Base-by-base conservation (phyloP, 64 coral and sea anemone species). In the Cladopsammia gracilis region DNA sequence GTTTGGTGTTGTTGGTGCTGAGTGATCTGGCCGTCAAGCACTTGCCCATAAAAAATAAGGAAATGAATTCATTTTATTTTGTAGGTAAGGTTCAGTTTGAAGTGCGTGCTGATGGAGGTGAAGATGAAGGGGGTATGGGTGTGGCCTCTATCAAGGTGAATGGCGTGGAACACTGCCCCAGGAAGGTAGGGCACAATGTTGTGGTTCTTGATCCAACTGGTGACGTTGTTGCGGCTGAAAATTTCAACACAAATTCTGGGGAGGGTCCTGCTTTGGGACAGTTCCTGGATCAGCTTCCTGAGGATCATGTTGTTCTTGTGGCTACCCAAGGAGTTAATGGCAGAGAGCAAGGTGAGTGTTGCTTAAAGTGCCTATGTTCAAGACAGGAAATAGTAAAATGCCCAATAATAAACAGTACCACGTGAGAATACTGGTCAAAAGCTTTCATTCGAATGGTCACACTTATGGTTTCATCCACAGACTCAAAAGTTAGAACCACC, bases 41-140 rank as follows among this genome's bases (percentile, higher is more conserved):
- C 53, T 13, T 64, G 61, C 4, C 18, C 18, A 18, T 64, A 14
- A 64, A 15, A 64, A 20, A 0, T 64, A 6, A 5, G 12, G 5
- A 64, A 20, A 64, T 5, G 12, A 69, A 69, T 8, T 22, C 23
- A 25, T 69, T n/a, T 69, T 69, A 8, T 46, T 75, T 83, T 24
- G 11, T 62, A 99, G 98, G 98, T 3, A 99, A 96, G 83, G 75
- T 99, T 19, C 98, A 99, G 48, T 96, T 96, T 91, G 98, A 95
- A 14, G 80, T 99, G 42, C 98, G 98, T 77, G 94, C 85, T 10
- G 94, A 93, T 11, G 98, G 98, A 13, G 98, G 98, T 73, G 97
- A 98, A 68, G 97, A 98, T 48, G 94, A 96, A 77, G 97, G 97
- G 19, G 97, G 97, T 1, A 95, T 98, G 81, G 97, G 97, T 6